Evolutionary conservation across 2,797 vertebrate genomes (phyloP).

Genomic region (Knipowitschia caucasica): DNA sequence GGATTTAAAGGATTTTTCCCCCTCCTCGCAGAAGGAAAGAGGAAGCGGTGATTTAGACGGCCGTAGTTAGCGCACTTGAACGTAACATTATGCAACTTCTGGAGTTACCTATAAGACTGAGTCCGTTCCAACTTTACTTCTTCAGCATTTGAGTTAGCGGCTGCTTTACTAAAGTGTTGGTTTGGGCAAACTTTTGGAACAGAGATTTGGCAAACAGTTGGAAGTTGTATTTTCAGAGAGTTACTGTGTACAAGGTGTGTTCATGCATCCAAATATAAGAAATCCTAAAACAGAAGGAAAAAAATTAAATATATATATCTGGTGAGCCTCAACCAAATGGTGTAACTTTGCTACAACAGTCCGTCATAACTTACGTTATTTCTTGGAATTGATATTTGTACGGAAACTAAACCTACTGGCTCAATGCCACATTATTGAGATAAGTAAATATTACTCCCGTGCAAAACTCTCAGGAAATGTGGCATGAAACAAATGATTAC

Average conservation of each 20-base stretch:
- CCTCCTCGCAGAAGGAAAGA: background rate
- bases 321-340: too few relatives aligned
- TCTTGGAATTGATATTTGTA: too few relatives aligned
- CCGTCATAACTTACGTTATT: too few relatives aligned
- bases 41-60: conserved; percentile 5
- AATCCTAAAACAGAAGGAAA: background rate
- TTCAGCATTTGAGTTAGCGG: background rate
- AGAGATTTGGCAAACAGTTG: conserved; percentile 3
- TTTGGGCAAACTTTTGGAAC: conserved; percentile 3
- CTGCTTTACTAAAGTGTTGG: background rate
- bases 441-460: too few relatives aligned
- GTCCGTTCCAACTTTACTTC: conserved; percentile 8
- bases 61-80: conserved; percentile 6
- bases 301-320: background rate
- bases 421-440: too few relatives aligned
- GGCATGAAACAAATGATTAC: too few relatives aligned
- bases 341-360: too few relatives aligned
- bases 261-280: background rate
- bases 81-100: conserved; percentile 10
- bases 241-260: background rate
- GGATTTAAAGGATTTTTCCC: conserved; percentile 29
- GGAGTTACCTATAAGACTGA: conserved; percentile 8
- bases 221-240: conserved; percentile 1
- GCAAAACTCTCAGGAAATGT: too few relatives aligned
- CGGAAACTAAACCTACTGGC: too few relatives aligned